Percentiles rank a stretch among this genome's conserved stretches.
Evolutionary conservation across 2,888 invertebrate genomes (phyloP).

Genomic region (Erebia aethiops): DNA sequence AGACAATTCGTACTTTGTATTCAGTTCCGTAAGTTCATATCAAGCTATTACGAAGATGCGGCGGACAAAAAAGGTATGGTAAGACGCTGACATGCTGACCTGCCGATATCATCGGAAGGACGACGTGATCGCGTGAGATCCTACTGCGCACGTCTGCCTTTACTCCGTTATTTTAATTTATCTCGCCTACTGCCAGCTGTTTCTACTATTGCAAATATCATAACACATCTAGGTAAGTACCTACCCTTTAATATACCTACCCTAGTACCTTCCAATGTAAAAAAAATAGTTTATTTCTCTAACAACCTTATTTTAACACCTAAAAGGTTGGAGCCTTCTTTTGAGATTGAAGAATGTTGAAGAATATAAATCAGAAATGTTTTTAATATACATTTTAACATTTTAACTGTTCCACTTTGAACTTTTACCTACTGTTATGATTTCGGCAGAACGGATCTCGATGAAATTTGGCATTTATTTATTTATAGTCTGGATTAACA

Average conservation of each 20-base stretch:
- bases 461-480: too few species aligned
- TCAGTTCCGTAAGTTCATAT: constrained; percentile 26
- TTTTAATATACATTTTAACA: too few species aligned
- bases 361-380: too few species aligned
- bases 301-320: too few species aligned
- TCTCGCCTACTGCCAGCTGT: constrained; percentile 41
- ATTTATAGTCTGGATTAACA: too few species aligned
- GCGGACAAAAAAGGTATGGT: constrained; percentile 46
- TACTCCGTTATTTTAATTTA: constrained; percentile 52
- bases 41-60: constrained; percentile 30
- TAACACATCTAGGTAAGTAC: neutral
- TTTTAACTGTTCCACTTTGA: too few species aligned
- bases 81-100: constrained; percentile 71
- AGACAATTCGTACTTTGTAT: constrained; percentile 29
- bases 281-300: too few species aligned
- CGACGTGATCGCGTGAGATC: constrained; percentile 71
- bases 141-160: constrained; percentile 63
- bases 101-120: constrained; percentile 55
- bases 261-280: neutral
- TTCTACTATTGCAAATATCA: constrained; percentile 11
- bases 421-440: too few species aligned
- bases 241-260: too few species aligned
- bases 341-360: too few species aligned
- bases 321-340: too few species aligned
- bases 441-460: too few species aligned